These are phyloP conservation scores for Meiosimyza decipiens DNA, from an alignment of 2,888 invertebrate genomes.

Conservation along the genomic window DNA sequence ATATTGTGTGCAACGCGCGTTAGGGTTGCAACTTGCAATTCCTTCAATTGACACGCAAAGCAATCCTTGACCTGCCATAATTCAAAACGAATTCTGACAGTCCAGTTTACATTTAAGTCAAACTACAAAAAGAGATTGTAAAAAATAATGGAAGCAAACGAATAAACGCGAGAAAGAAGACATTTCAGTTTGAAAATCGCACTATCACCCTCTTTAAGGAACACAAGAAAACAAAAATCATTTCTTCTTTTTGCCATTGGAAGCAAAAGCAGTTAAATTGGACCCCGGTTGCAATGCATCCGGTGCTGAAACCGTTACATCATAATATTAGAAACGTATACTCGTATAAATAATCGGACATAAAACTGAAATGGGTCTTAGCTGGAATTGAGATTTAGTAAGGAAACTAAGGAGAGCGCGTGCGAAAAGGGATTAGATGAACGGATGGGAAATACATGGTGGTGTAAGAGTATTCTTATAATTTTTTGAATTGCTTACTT, in stretches of 20 bases:
- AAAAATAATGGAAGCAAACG: background rate
- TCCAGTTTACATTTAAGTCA: background rate
- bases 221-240: constrained; percentile 31
- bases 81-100: constrained; percentile 39
- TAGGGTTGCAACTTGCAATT: constrained; percentile 2
- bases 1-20: no score
- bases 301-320: background rate
- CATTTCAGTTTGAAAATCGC: constrained; percentile 5
- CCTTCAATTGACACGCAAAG: constrained; percentile 16
- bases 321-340: constrained; percentile 17
- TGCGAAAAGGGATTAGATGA: background rate
- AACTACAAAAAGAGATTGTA: background rate
- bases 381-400: constrained; percentile 31
- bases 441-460: no score
- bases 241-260: constrained; percentile 4
- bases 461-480: no score
- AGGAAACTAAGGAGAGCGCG: background rate
- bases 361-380: constrained; percentile 26
- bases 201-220: constrained; percentile 21
- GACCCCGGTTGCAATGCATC: background rate
- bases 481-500: no score
- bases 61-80: constrained; percentile 62
- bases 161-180: background rate
- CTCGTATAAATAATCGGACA: constrained; percentile 30
- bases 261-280: background rate